Evolutionary conservation across 1,140 invertebrate species (phyloP).

Genomic region (Drosophila bipectinata): DNA sequence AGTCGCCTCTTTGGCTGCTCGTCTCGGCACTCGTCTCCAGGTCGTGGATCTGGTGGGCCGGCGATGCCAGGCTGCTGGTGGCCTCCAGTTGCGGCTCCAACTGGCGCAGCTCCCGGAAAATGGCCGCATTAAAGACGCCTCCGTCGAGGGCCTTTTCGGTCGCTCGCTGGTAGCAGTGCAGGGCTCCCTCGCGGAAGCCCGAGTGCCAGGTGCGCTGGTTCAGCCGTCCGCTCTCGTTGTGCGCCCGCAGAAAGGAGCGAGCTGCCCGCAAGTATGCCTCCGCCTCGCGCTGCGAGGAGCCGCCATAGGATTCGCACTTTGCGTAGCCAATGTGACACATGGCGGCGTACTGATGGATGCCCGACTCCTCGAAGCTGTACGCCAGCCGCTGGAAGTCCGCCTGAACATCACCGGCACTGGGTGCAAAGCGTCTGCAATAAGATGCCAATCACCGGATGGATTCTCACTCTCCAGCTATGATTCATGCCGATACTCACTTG

Average conservation of each 20-base stretch:
- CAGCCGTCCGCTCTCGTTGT: conserved; percentile 54
- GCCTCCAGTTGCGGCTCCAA: conserved; percentile 62
- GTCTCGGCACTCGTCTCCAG: conserved; percentile 65
- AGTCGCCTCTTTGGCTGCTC: conserved; percentile 58
- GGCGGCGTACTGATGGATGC: conserved; percentile 78
- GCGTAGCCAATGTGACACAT: conserved; percentile 80
- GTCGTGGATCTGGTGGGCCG: conserved; percentile 75
- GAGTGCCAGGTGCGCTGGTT: conserved; percentile 50
- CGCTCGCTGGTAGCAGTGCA: conserved; percentile 72
- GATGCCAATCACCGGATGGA: background rate
- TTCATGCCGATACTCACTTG: conserved; percentile 63
- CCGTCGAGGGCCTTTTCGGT: conserved; percentile 65
- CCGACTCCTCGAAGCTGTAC: conserved; percentile 72
- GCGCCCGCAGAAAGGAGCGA: conserved; percentile 58
- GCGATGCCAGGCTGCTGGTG: conserved; percentile 78
- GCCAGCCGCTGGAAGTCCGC: conserved; percentile 76
- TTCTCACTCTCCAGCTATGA: background rate
- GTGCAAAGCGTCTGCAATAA: conserved; percentile 71
- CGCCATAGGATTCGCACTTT: conserved; percentile 74
- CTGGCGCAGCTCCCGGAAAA: conserved; percentile 71
- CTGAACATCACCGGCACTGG: conserved; percentile 73
- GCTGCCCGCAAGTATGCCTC: conserved; percentile 76
- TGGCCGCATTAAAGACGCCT: conserved; percentile 75
- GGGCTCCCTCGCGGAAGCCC: conserved; percentile 70
- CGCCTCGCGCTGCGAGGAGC: conserved; percentile 59